Evolutionary conservation across 2,797 vertebrate genomes (phyloP).

Genomic region (Podarcis siculus): DNA sequence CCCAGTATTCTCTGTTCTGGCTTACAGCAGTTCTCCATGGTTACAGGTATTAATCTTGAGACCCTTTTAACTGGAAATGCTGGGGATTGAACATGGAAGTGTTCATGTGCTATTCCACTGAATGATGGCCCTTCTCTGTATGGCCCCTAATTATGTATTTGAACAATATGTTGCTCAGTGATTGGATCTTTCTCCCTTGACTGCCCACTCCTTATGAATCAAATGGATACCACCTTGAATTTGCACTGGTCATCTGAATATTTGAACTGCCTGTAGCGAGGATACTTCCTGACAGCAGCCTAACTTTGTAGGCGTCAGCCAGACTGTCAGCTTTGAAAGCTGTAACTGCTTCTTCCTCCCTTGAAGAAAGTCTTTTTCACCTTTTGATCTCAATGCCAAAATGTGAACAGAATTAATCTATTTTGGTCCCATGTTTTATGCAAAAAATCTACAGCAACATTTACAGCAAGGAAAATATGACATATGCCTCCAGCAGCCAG

Average conservation of each 20-base stretch:
- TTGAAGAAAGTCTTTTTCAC: background rate
- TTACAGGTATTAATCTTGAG: background rate
- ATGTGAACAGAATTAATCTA: slow-evolving; percentile 47
- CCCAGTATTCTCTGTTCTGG: background rate
- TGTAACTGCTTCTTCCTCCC: background rate
- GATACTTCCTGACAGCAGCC: background rate
- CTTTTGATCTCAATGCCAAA: slow-evolving; percentile 50
- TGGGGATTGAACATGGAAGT: background rate
- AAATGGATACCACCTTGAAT: background rate
- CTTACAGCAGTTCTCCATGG: background rate
- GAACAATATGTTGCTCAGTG: background rate
- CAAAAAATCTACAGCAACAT: slow-evolving; percentile 59
- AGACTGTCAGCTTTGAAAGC: background rate
- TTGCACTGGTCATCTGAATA: background rate
- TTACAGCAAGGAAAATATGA: slow-evolving; percentile 58
- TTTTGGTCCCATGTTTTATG: slow-evolving; percentile 51
- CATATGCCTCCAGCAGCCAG: slow-evolving; percentile 66
- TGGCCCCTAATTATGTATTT: background rate
- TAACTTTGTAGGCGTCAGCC: background rate
- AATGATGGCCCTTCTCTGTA: background rate
- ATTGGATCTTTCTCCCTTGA: background rate
- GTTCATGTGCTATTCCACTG: background rate
- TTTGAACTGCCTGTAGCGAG: too few relatives aligned
- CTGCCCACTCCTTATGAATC: background rate
- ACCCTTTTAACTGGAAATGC: background rate